Conservation (phyloP, 2,113 vertebrate genomes). For the Menidia beryllina region DNA sequence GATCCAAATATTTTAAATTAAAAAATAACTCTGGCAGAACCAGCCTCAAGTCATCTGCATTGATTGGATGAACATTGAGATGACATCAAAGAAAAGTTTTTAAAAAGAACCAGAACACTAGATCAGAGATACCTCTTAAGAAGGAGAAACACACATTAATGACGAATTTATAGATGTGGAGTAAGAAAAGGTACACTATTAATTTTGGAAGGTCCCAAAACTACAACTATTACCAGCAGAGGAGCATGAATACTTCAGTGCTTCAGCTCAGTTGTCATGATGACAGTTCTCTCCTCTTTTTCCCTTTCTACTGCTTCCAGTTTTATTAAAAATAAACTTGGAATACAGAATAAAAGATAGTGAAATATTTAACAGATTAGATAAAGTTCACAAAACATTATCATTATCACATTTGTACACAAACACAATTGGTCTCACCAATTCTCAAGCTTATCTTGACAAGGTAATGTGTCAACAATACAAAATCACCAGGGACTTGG, state of each 20-base stretch:
- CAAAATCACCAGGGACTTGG: constrained; percentile 32
- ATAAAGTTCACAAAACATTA: constrained; percentile 28
- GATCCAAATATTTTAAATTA: too few species aligned
- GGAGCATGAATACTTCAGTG: constrained; percentile 2
- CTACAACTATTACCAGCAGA: not conserved
- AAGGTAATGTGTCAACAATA: constrained; percentile 30
- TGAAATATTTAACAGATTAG: constrained; percentile 18
- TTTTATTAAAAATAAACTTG: constrained; percentile 11
- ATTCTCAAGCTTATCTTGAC: constrained; percentile 23
- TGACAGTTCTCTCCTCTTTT: constrained; percentile 6
- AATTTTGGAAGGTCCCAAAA: not conserved
- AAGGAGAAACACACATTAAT: too few species aligned
- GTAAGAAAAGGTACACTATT: too few species aligned
- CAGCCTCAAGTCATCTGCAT: too few species aligned
- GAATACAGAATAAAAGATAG: constrained; percentile 22
- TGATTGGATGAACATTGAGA: too few species aligned
- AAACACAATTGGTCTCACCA: constrained; percentile 21
- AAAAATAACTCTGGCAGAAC: too few species aligned
- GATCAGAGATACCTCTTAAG: too few species aligned
- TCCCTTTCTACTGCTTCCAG: not conserved
- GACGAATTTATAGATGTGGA: too few species aligned
- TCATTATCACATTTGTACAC: constrained; percentile 28
- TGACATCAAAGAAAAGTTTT: too few species aligned
- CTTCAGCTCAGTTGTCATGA: not conserved
- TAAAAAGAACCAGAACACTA: too few species aligned